Percentiles rank a stretch among this genome's conserved stretches.
phyloP scores from a whole-genome alignment of 2,113 vertebrate genomes.

The Catagonus wagneri region DNA sequence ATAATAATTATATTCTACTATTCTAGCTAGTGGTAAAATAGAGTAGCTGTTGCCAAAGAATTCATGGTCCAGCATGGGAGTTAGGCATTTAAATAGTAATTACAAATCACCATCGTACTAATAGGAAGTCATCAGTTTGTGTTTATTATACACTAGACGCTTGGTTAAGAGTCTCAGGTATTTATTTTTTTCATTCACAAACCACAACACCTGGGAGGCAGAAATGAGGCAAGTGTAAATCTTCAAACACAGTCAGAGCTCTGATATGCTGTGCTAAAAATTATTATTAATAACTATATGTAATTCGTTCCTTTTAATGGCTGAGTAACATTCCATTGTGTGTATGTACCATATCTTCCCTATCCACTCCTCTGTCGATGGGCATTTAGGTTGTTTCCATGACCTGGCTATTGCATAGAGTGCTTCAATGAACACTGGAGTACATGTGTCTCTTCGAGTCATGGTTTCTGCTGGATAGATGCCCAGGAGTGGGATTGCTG shows the following conservation, averaged over 20 bases:
- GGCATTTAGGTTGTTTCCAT: too few species aligned
- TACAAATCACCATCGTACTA: neutral
- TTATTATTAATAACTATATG: neutral
- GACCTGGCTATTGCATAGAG: too few species aligned
- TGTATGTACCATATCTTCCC: too few species aligned
- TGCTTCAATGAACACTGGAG: too few species aligned
- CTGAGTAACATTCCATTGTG: too few species aligned
- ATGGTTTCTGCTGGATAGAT: too few species aligned
- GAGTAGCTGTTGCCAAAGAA: neutral
- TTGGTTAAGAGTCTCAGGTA: neutral
- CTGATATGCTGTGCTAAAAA: neutral
- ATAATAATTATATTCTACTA: neutral
- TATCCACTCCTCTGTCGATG: too few species aligned
- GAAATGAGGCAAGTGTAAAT: neutral
- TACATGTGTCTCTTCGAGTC: too few species aligned
- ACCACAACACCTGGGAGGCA: neutral
- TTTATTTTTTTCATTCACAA: neutral
- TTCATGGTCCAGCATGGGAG: neutral
- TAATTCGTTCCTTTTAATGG: too few species aligned
- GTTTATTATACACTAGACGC: neutral
- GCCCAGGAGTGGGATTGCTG: too few species aligned
- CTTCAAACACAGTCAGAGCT: neutral
- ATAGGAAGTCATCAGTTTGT: neutral
- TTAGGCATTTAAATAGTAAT: neutral
- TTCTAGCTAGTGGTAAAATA: neutral